Percentiles rank a stretch among this genome's conserved stretches.
Conservation (phyloP, 2,797 vertebrate species). For the Chelonia mydas region DNA sequence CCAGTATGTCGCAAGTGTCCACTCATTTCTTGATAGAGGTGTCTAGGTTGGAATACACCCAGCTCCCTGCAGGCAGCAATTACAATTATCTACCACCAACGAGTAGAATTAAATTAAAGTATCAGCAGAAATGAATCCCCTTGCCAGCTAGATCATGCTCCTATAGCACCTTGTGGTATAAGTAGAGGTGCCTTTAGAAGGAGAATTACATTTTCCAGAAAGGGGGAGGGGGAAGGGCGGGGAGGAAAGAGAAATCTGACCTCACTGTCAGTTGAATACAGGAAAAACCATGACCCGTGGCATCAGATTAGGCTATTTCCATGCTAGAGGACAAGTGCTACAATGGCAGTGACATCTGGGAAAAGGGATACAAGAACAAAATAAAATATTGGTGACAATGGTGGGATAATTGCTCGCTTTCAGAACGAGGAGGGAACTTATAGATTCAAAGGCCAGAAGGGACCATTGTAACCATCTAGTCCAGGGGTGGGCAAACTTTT, state of each 20-base stretch:
- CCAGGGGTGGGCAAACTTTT: too few species aligned
- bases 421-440: neutral
- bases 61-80: constrained; percentile 68
- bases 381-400: neutral
- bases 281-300: constrained; percentile 11
- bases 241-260: constrained; percentile 32
- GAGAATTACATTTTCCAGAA: constrained; percentile 16
- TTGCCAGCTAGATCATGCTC: constrained; percentile 51
- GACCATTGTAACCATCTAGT: neutral
- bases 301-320: neutral
- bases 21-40: constrained; percentile 68
- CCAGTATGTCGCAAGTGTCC: constrained; percentile 65
- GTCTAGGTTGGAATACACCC: constrained; percentile 9
- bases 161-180: constrained; percentile 18
- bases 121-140: constrained; percentile 43
- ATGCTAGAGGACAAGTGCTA: neutral
- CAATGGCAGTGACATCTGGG: neutral
- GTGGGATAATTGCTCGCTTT: neutral
- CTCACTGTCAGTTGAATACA: neutral
- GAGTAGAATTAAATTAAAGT: constrained; percentile 63
- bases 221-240: neutral
- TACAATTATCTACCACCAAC: constrained; percentile 59
- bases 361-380: neutral
- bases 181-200: constrained; percentile 37
- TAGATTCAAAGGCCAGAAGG: neutral